Base-by-base conservation (phyloP, 2,113 vertebrate species). In the Tetraodon nigroviridis region DNA sequence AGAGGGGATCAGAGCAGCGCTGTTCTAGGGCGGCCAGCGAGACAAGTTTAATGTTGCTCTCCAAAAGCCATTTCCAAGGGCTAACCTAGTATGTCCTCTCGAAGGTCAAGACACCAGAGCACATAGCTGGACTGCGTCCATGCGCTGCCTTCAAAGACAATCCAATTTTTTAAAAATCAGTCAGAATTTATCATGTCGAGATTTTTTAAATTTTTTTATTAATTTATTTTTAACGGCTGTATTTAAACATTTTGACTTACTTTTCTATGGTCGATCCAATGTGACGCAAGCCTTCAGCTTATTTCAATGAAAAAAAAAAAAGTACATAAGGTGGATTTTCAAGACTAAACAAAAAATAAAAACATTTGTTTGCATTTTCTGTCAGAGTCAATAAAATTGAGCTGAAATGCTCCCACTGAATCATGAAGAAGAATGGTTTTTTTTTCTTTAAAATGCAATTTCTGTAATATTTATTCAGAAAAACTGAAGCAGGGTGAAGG, bases 31-130 rank as follows among this genome's bases (percentile, higher is more conserved):
- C 10, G 44, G 42, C 4, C 14, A 60, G 57, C 50, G 60, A 78
- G 71, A 47, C 20, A 51, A 66, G 58, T 71, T 76, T 78, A 81
- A 86, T 77, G 73, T 80, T 69, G 62, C 62, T 74, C 76, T 78
- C 59, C 64, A 64, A 72, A 84, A 81, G 77, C 77, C 63, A 77
- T 87, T 83, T 80, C 77, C 67, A 67, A 76, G 58, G 71, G 73
- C 76, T 81, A 75, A 84, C 69, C 68, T 66, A 42, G 52, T 40
- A 44, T 53, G 48, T 67, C 53, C 62, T 51, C 53, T 47, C 52
- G 80, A 84, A 82, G 79, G 78, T 83, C 64, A 65, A 46, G 47
- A 61, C 51, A 62, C 49, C 16, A 29, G 46, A 56, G 62, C 22
- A 40, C 51, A 47, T 45, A 65, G 60, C 53, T 58, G 4, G 3